Evolutionary conservation across 2,113 vertebrate genomes (phyloP).

Genomic region (Dissostichus mawsoni): DNA sequence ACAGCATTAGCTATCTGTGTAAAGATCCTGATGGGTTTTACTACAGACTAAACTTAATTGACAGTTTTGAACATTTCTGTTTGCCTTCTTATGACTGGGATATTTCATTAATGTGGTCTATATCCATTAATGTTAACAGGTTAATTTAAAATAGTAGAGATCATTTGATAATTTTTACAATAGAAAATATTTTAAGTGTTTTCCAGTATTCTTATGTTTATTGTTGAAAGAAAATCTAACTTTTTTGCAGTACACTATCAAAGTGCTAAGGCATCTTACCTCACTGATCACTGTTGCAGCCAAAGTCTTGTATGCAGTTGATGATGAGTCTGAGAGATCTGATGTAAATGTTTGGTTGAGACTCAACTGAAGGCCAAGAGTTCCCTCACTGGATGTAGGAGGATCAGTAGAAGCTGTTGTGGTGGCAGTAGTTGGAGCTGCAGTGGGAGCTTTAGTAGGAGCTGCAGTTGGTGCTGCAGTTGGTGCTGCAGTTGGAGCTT

Average conservation of each 20-base stretch:
- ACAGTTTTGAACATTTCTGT: background rate
- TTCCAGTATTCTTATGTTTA: background rate
- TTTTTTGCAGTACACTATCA: background rate
- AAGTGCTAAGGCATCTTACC: slow-evolving; percentile 33
- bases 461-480: no score
- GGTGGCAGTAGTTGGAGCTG: no score
- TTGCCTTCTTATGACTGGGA: background rate
- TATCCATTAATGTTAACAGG: background rate
- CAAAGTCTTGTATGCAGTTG: no score
- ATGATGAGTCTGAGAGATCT: no score
- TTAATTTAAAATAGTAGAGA: background rate
- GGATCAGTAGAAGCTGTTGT: no score
- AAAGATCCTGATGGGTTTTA: background rate
- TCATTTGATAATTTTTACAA: background rate
- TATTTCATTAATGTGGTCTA: background rate
- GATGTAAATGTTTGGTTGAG: no score
- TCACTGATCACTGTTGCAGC: no score
- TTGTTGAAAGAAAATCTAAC: background rate
- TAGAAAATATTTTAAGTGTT: no score
- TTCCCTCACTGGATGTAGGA: no score
- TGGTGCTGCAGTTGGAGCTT: no score
- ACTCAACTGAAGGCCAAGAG: no score
- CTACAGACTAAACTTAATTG: background rate
- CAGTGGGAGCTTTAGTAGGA: no score
- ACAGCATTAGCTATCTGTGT: background rate